These are phyloP conservation scores for Lophius americanus DNA, from an alignment of 2,797 vertebrate genomes.

Conservation along the genomic window DNA sequence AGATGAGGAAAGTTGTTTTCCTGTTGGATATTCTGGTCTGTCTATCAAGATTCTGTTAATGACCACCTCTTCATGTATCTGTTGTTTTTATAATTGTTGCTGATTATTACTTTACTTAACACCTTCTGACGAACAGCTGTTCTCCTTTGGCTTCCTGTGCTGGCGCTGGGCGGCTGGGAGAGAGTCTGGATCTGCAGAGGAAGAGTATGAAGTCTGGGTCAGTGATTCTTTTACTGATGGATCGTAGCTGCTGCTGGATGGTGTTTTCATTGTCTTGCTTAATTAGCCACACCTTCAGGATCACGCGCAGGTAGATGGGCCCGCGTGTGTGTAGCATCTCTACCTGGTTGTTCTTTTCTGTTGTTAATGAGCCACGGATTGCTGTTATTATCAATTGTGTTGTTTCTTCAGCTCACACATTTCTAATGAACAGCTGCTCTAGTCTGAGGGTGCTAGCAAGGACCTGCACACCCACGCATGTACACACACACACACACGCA, in stretches of 20 bases:
- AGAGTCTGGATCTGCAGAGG: slow-evolving; percentile 21
- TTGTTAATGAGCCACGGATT: slow-evolving; percentile 61
- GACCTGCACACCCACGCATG: slow-evolving; percentile 5
- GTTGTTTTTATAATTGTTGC: slow-evolving; percentile 40
- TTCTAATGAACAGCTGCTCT: slow-evolving; percentile 75
- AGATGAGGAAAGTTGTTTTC: neutral
- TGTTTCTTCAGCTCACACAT: slow-evolving; percentile 66
- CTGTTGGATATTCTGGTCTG: neutral
- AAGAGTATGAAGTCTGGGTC: slow-evolving; percentile 50
- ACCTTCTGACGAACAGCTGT: slow-evolving; percentile 71
- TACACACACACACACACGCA: slow-evolving; percentile 8
- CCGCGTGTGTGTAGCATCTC: slow-evolving; percentile 7
- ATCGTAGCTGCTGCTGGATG: slow-evolving; percentile 55
- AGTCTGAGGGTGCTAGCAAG: slow-evolving; percentile 22
- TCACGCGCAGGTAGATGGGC: slow-evolving; percentile 37
- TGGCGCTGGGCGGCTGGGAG: no score
- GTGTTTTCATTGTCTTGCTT: slow-evolving; percentile 58
- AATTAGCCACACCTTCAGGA: slow-evolving; percentile 57
- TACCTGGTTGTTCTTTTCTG: slow-evolving; percentile 60
- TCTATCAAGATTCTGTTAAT: slow-evolving; percentile 36
- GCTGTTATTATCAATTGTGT: slow-evolving; percentile 53
- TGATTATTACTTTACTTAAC: slow-evolving; percentile 68
- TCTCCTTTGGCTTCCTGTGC: slow-evolving; percentile 24
- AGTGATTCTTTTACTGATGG: slow-evolving; percentile 54
- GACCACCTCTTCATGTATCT: slow-evolving; percentile 23